phyloP scores from a whole-genome alignment of 2,888 invertebrate genomes.

The Polylopha cassiicola region DNA sequence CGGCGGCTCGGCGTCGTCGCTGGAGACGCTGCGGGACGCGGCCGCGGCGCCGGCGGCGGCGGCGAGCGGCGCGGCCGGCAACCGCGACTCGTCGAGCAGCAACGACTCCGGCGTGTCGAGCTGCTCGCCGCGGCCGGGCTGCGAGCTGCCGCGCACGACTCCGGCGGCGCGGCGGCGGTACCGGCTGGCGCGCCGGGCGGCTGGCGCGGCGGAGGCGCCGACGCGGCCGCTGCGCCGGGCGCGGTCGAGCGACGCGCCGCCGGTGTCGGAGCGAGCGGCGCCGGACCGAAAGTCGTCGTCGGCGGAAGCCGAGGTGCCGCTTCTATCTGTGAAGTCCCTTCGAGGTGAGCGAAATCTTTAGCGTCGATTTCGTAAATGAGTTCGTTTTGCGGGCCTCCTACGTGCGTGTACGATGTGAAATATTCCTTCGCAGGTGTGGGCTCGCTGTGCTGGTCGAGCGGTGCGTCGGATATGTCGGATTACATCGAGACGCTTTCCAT shows the following conservation, averaged over 20 bases:
- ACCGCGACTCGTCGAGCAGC: slow-evolving; percentile 87
- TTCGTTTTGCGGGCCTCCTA: not conserved
- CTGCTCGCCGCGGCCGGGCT: slow-evolving; percentile 79
- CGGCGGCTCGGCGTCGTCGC: slow-evolving; percentile 44
- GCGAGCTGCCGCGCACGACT: slow-evolving; percentile 79
- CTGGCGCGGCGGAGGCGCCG: slow-evolving; percentile 76
- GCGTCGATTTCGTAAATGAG: not conserved
- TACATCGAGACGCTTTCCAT: slow-evolving; percentile 90
- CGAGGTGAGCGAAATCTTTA: slow-evolving; percentile 50
- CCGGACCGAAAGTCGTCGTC: slow-evolving; percentile 82
- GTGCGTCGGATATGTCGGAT: slow-evolving; percentile 92
- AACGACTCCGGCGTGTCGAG: slow-evolving; percentile 89
- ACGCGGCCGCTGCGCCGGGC: slow-evolving; percentile 81
- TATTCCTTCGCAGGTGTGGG: slow-evolving; percentile 56
- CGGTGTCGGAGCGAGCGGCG: slow-evolving; percentile 78
- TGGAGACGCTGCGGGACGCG: slow-evolving; percentile 80
- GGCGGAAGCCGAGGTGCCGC: slow-evolving; percentile 86
- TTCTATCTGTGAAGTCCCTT: slow-evolving; percentile 77
- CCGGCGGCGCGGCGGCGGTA: slow-evolving; percentile 70
- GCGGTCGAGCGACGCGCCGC: slow-evolving; percentile 81
- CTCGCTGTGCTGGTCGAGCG: slow-evolving; percentile 88
- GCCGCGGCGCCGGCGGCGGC: slow-evolving; percentile 67
- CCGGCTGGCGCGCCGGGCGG: slow-evolving; percentile 75
- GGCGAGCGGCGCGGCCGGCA: slow-evolving; percentile 82
- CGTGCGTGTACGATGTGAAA: not conserved